Evolutionary conservation across 2,797 vertebrate species (phyloP), one percentile per base, ranked within the genome.

Genomic region (Pyrrhura leucotis): DNA sequence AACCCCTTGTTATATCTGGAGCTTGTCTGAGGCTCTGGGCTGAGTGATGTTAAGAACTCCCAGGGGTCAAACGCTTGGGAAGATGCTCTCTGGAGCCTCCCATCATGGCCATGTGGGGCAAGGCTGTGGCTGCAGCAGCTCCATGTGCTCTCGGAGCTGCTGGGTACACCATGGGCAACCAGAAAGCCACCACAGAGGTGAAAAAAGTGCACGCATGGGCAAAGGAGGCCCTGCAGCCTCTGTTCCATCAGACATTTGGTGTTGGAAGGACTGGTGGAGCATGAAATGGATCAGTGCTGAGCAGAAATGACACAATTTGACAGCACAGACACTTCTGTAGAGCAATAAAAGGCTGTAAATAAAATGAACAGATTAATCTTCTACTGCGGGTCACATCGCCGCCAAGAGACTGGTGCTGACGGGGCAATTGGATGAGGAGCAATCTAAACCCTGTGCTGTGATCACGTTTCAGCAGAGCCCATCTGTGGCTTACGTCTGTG

Each of bases 401-500:
- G 92, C 94, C 91, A 92, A 93, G 72, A 92, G 75, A 37, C 63
- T 26, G 75, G 58, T 72, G 92, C 90, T 93, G 91, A 82, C 85
- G 29, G 53, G 59, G 31, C 5, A 19, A 39, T 2, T 33, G 83
- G 88, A 48, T 0, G 0, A 79, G 86, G 71, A 89, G 81, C 92
- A 84, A 69, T 23, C 84, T 45, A 45, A 84, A 66, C 66, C 76
- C 76, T 5, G 0, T 12, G 73, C 91, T 82, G 58, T 2, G 0
- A 20, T 67, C 31, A 0, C 1, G 2, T 47, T 68, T 5, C 71
- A 74, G 93, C 74, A 82, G 47, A 12, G 56, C 20, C 19, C 95
- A 35, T 58, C 56, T 58, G 56, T 58, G 62, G 59, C 98, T 94
- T 92, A 99, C 99, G 90, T 99, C 99, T 1, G 98, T 98, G 96